Conservation (phyloP, 1,140 invertebrate genomes). For the Drosophila navojoa region DNA sequence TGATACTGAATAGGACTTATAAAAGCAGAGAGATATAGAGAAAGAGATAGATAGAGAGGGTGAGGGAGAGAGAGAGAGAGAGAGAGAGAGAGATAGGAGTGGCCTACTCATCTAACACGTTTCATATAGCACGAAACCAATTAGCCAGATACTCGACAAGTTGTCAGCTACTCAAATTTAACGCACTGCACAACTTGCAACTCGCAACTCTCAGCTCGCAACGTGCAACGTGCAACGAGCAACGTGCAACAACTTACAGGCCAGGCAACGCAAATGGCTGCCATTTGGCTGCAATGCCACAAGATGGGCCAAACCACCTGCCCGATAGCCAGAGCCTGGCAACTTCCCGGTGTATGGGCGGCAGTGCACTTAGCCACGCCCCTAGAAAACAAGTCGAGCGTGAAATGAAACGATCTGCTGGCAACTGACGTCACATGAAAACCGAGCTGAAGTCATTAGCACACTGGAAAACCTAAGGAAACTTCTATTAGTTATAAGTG, state of each 20-base stretch:
- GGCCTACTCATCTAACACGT: conserved; percentile 33
- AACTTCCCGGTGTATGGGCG: neutral
- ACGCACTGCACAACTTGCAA: conserved; percentile 42
- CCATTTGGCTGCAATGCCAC: conserved; percentile 17
- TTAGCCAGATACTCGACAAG: conserved; percentile 42
- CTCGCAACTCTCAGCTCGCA: conserved; percentile 7
- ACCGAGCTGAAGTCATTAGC: too few species aligned
- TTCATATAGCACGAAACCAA: conserved; percentile 55
- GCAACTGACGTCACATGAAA: neutral
- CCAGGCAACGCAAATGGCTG: conserved; percentile 25
- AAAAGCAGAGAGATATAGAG: neutral
- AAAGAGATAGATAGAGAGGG: neutral
- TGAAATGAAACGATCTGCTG: conserved; percentile 44
- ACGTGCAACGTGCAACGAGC: conserved; percentile 5
- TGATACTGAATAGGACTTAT: too few species aligned
- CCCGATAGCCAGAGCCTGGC: neutral
- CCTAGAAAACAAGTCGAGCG: conserved; percentile 31
- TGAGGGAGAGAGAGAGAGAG: neutral
- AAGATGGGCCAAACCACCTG: conserved; percentile 9
- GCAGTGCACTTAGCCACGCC: conserved; percentile 42
- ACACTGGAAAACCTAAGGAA: too few species aligned
- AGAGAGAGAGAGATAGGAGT: neutral
- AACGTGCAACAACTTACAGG: conserved; percentile 32
- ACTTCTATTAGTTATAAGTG: too few species aligned
- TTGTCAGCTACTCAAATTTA: conserved; percentile 61